Percentiles rank a stretch among this genome's conserved stretches.
These are phyloP conservation scores for Agapostemon virescens DNA, from an alignment of 2,888 invertebrate species.

Conservation along the genomic window DNA sequence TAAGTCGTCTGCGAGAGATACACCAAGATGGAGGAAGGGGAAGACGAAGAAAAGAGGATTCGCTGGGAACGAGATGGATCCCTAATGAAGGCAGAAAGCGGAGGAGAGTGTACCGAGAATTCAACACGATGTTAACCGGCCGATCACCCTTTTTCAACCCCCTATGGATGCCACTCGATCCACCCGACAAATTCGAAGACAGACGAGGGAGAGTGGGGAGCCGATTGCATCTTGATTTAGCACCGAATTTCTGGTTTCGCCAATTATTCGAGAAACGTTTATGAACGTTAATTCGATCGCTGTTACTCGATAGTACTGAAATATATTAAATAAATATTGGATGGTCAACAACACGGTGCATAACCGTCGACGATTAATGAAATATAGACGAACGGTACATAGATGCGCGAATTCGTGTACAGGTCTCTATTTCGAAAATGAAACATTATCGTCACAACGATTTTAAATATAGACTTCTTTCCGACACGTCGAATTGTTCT, in stretches of 20 bases:
- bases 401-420: neutral
- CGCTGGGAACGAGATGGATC: neutral
- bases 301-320: neutral
- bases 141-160: conserved; percentile 7
- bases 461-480: neutral
- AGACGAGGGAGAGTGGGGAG: neutral
- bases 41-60: conserved; percentile 8
- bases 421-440: neutral
- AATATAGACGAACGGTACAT: no score
- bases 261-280: conserved; percentile 5
- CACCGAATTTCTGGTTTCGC: neutral
- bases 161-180: conserved; percentile 6
- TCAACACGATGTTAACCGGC: conserved; percentile 4
- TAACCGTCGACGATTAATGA: conserved; percentile 5
- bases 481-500: neutral
- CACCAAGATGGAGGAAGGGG: conserved; percentile 1
- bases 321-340: conserved; percentile 5
- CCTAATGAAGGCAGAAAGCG: conserved; percentile 2
- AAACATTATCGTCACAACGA: neutral
- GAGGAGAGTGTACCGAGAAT: conserved; percentile 6
- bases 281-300: neutral
- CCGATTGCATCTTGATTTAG: neutral
- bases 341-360: neutral
- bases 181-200: neutral
- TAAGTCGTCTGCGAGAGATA: neutral